A percentile compares a stretch with the other conserved stretches of the same genome.
Conservation (phyloP, 2,113 vertebrate species). For the Campylorhamphus procurvoides region DNA sequence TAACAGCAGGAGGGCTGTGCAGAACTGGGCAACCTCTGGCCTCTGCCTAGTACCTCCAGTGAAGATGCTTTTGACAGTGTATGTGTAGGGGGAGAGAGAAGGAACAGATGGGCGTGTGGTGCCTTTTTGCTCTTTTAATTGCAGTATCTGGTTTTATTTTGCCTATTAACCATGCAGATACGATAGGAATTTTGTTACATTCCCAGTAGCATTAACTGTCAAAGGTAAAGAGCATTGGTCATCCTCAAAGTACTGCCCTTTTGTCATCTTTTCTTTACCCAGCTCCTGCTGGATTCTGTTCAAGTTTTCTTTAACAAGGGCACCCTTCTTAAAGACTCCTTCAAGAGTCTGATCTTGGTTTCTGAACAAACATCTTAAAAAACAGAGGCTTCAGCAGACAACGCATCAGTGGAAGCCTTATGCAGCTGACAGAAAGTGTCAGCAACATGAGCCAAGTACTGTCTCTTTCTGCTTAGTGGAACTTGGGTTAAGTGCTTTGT, state of each 20-base stretch:
- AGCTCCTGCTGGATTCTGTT: background rate
- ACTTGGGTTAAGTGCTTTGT: background rate
- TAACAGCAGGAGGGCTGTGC: background rate
- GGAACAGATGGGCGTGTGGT: background rate
- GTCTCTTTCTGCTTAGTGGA: background rate
- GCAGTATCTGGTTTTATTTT: background rate
- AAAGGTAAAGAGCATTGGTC: background rate
- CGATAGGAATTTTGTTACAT: background rate
- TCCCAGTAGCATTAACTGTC: background rate
- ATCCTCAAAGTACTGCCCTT: background rate
- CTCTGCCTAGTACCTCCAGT: background rate
- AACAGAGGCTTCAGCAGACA: background rate
- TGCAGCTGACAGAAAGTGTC: background rate
- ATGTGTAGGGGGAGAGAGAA: background rate
- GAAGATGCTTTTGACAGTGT: background rate
- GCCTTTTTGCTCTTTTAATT: background rate
- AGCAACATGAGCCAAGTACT: background rate
- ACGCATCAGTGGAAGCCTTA: background rate
- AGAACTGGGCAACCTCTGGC: background rate
- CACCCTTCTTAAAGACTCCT: background rate
- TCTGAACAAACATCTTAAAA: background rate
- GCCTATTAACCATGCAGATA: background rate
- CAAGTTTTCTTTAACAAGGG: background rate
- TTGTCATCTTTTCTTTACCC: background rate
- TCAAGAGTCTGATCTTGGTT: background rate